Base-by-base conservation (phyloP, 2,888 invertebrate species). In the Sympetrum striolatum region DNA sequence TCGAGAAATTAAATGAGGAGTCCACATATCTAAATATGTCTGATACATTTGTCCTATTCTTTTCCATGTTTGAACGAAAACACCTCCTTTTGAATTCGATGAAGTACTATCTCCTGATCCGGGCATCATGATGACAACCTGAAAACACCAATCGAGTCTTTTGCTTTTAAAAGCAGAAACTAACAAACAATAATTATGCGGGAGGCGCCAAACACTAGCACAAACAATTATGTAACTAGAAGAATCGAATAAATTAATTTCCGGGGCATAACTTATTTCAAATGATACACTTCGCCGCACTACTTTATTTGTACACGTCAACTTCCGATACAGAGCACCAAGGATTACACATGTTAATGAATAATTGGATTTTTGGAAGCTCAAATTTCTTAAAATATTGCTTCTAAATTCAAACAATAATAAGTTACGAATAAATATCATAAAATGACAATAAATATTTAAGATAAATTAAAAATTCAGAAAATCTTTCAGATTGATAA, bases 31-130 rank as follows among this genome's bases (percentile, higher is more conserved):
- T 90, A 92, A 91, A 86, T 90, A 81, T 64, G 53, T 60, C 60
- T 86, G 90, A 91, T 91, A 92, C 94, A 96, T 96, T 96, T 96
- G 96, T 92, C 96, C 96, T 93, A 96, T 93, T 93, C 96, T 95
- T 90, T 95, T 95, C 95, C 96, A 95, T 92, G 95, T 95, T 94
- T 96, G 96, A 92, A 96, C 95, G 92, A 96, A 93, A 92, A 96
- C 94, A 93, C 96, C 95, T 94, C 95, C 95, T 93, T 95, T 95
- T 92, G 94, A 94, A 92, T 94, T 93, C 93, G 96, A 95, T 93
- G 95, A 94, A 92, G 95, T 94, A 93, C 96, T 94, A 95, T 96
- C 96, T 93, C 96, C 96, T 94, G 90, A 82, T 44, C 96, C 96
- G 95, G 96, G 96, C 95, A 95, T 96, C 95, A 95, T 95, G 93